Percentiles rank a stretch among this genome's conserved stretches.
Evolutionary conservation across 1,140 invertebrate genomes (phyloP).

Genomic region (Atopsyche davidsoni): DNA sequence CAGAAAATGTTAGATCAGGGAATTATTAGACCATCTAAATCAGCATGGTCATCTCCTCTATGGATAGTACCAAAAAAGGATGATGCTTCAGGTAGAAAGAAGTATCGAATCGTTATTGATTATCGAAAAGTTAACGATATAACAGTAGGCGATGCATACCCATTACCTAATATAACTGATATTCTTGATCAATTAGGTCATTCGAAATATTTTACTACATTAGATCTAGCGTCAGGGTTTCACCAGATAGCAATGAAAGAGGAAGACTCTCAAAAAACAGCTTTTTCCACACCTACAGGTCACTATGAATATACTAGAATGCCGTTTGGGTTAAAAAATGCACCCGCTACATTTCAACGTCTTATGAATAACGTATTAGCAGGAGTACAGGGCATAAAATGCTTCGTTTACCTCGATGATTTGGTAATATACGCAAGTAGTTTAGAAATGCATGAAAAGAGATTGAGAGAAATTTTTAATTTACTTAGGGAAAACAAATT

Average conservation of each 20-base stretch:
- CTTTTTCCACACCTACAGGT: constrained; percentile 32
- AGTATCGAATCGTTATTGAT: constrained; percentile 39
- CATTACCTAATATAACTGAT: constrained; percentile 45
- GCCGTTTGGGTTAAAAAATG: constrained; percentile 37
- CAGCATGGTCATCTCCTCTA: constrained; percentile 35
- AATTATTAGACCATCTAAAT: constrained; percentile 36
- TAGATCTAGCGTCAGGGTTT: constrained; percentile 36
- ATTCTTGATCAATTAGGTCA: constrained; percentile 34
- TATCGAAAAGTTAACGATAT: constrained; percentile 38
- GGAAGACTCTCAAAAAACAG: constrained; percentile 37
- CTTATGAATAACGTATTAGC: constrained; percentile 33
- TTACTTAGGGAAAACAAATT: constrained; percentile 36
- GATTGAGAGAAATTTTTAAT: constrained; percentile 37
- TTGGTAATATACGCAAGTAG: constrained; percentile 27
- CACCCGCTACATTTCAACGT: constrained; percentile 35
- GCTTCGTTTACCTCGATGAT: constrained; percentile 44
- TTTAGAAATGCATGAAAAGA: constrained; percentile 38
- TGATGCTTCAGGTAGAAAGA: constrained; percentile 36
- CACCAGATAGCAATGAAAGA: constrained; percentile 34
- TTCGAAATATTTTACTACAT: constrained; percentile 32
- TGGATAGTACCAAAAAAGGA: constrained; percentile 41
- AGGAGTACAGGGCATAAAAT: constrained; percentile 24
- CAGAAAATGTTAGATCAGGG: constrained; percentile 38
- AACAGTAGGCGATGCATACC: constrained; percentile 43
- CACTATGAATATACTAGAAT: constrained; percentile 31